phyloP scores from a whole-genome alignment of 1,140 invertebrate species.

The Trinorchestia longiramus region DNA sequence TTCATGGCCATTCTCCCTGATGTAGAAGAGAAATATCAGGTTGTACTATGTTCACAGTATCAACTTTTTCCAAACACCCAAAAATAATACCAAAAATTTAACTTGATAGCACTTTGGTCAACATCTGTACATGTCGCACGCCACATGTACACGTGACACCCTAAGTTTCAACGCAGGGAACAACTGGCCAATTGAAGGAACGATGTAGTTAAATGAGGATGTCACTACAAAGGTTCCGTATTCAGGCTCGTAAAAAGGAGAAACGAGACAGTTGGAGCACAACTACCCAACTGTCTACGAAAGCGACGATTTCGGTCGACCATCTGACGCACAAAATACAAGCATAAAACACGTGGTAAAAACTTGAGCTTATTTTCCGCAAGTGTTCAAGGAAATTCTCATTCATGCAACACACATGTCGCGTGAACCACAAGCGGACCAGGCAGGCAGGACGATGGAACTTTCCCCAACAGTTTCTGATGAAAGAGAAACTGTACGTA shows the following conservation, averaged over 20 bases:
- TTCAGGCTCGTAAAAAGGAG: too few relatives aligned
- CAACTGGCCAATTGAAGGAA: too few relatives aligned
- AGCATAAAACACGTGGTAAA: neutral
- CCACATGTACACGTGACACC: too few relatives aligned
- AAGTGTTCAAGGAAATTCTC: neutral
- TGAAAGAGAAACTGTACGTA: neutral
- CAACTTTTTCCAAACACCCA: too few relatives aligned
- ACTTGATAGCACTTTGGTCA: too few relatives aligned
- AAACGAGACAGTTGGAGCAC: neutral
- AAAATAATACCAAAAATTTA: too few relatives aligned
- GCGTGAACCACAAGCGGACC: neutral
- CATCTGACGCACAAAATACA: neutral
- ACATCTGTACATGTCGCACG: too few relatives aligned
- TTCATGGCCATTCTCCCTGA: neutral
- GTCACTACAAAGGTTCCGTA: too few relatives aligned
- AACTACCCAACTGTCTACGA: neutral
- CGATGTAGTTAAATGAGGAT: too few relatives aligned
- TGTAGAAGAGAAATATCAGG: neutral
- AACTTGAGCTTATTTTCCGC: neutral
- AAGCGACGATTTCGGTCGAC: neutral
- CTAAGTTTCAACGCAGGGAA: too few relatives aligned
- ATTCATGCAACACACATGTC: neutral
- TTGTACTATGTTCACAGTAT: too few relatives aligned
- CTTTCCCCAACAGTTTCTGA: neutral
- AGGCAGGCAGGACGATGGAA: neutral